Conservation (phyloP, 2,797 vertebrate genomes). For the Centropyge bicolor region DNA sequence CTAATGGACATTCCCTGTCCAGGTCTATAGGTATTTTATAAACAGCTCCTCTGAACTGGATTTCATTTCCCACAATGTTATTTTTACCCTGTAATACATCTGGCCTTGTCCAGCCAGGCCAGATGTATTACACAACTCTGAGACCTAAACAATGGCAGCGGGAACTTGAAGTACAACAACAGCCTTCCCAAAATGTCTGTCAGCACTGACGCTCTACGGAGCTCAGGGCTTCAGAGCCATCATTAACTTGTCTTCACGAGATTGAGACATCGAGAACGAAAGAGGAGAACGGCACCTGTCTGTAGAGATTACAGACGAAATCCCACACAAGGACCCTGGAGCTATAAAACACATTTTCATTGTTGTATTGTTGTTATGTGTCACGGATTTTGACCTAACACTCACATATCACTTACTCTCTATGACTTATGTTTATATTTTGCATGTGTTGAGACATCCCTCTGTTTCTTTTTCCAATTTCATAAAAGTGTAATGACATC, state of each 20-base stretch:
- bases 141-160: slow-evolving; percentile 44
- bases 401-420: slow-evolving; percentile 5
- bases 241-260: slow-evolving; percentile 13
- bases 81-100: slow-evolving; percentile 59
- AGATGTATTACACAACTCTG: slow-evolving; percentile 1
- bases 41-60: slow-evolving; percentile 35
- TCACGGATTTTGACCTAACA: neutral
- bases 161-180: slow-evolving; percentile 28
- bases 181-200: slow-evolving; percentile 56
- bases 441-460: neutral
- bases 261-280: slow-evolving; percentile 23
- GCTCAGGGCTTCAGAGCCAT: slow-evolving; percentile 18
- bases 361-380: neutral
- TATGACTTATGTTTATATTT: neutral
- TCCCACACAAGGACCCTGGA: neutral
- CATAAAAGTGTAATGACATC: slow-evolving; percentile 2
- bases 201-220: slow-evolving; percentile 35
- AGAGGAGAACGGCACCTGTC: slow-evolving; percentile 26
- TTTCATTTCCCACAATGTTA: slow-evolving; percentile 49
- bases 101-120: slow-evolving; percentile 10
- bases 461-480: slow-evolving; percentile 6
- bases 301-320: slow-evolving; percentile 1
- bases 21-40: slow-evolving; percentile 15
- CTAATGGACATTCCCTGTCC: neutral
- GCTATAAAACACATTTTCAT: slow-evolving; percentile 5